phyloP scores from a whole-genome alignment of 64 coral and sea anemone species.

The Trachythela sp. region DNA sequence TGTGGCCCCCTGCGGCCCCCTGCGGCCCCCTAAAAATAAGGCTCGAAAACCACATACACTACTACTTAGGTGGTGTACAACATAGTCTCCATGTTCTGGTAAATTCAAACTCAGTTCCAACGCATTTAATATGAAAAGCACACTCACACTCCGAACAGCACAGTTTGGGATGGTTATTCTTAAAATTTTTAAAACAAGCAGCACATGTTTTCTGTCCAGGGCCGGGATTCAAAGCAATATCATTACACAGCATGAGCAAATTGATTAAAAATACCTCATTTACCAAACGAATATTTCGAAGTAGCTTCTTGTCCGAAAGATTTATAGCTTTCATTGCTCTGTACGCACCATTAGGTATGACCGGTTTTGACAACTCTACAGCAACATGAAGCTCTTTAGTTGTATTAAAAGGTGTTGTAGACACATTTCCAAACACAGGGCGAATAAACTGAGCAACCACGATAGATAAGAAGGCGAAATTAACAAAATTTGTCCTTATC shows the following conservation, averaged over 20 bases:
- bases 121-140: not conserved
- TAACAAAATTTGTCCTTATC: too few species aligned
- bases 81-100: not conserved
- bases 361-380: too few species aligned
- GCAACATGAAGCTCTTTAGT: too few species aligned
- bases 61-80: not conserved
- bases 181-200: not conserved
- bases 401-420: too few species aligned
- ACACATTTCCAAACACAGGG: too few species aligned
- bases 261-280: constrained; percentile 7
- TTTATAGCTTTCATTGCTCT: constrained; percentile 4
- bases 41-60: too few species aligned
- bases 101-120: not conserved
- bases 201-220: not conserved
- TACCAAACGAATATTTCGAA: constrained; percentile 1
- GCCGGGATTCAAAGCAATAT: not conserved
- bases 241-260: not conserved
- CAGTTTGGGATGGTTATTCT: not conserved
- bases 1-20: too few species aligned
- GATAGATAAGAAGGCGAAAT: too few species aligned
- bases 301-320: constrained; percentile 1
- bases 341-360: too few species aligned
- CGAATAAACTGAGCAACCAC: too few species aligned
- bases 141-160: not conserved
- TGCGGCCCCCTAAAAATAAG: too few species aligned